phyloP scores from a whole-genome alignment of 2,113 vertebrate genomes.

The Corydoras sp. region DNA sequence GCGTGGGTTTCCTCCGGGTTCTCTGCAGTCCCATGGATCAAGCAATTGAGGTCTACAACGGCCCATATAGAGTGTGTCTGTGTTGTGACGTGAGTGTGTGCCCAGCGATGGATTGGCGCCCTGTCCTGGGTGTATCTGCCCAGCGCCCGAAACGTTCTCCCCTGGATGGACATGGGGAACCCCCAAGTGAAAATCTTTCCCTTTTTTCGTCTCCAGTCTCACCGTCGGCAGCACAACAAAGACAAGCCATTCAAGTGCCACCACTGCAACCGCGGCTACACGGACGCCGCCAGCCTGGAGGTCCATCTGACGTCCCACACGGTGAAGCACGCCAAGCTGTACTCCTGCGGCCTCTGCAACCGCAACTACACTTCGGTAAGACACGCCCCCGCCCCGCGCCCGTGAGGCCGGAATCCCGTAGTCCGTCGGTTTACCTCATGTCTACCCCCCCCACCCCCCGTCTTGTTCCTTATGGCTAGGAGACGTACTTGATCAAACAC shows the following conservation, averaged over 20 bases:
- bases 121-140: no score
- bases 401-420: slow-evolving; percentile 23
- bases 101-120: no score
- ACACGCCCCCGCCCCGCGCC: neutral
- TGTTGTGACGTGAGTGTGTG: no score
- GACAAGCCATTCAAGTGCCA: slow-evolving; percentile 98
- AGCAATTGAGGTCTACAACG: no score
- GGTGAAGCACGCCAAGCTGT: slow-evolving; percentile 95
- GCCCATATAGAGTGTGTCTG: no score
- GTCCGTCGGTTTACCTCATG: no score
- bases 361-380: slow-evolving; percentile 94
- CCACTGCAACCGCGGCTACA: slow-evolving; percentile 95
- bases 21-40: no score
- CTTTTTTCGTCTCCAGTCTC: slow-evolving; percentile 70
- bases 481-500: slow-evolving; percentile 98
- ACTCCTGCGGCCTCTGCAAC: slow-evolving; percentile 93
- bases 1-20: no score
- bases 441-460: no score
- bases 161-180: no score
- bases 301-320: slow-evolving; percentile 94
- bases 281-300: slow-evolving; percentile 85
- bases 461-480: slow-evolving; percentile 58
- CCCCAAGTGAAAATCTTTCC: no score
- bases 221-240: slow-evolving; percentile 98
- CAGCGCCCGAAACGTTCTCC: no score